Percentiles rank a stretch among this genome's conserved stretches.
These are phyloP conservation scores for Scomber colias DNA, from an alignment of 2,113 vertebrate species.

Conservation along the genomic window DNA sequence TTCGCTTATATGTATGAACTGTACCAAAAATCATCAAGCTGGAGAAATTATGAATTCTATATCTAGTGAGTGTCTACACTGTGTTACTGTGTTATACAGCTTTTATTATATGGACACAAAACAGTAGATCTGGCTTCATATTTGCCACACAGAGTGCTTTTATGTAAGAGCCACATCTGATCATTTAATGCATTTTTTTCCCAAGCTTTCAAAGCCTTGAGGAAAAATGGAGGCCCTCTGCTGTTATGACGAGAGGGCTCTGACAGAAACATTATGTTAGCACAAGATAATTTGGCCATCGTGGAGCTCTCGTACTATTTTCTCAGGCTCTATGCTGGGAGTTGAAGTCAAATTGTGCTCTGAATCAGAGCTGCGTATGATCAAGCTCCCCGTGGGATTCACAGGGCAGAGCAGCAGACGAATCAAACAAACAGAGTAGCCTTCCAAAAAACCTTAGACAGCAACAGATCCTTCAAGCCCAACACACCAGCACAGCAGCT, in stretches of 20 bases:
- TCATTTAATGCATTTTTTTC: background rate
- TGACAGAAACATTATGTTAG: conserved; percentile 26
- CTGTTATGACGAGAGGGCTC: background rate
- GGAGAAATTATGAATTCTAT: background rate
- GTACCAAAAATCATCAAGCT: no score
- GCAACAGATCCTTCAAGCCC: conserved; percentile 37
- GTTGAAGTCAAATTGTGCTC: conserved; percentile 49
- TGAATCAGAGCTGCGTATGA: conserved; percentile 54
- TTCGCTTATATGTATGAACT: background rate
- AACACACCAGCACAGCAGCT: conserved; percentile 38
- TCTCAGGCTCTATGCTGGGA: conserved; percentile 40
- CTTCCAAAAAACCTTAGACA: conserved; percentile 44
- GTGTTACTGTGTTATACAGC: background rate
- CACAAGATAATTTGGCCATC: conserved; percentile 35
- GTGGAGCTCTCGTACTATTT: conserved; percentile 27
- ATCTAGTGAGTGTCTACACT: background rate
- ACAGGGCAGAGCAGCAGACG: conserved; percentile 33
- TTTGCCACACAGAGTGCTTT: background rate
- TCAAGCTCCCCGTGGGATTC: conserved; percentile 53
- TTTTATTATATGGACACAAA: conserved; percentile 2
- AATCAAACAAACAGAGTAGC: conserved; percentile 57
- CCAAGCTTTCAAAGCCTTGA: background rate
- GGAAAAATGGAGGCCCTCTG: background rate
- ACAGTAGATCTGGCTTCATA: conserved; percentile 13
- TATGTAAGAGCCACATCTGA: background rate